These are phyloP conservation scores for Balearica regulorum DNA, from an alignment of 2,797 vertebrate species.

Conservation along the genomic window DNA sequence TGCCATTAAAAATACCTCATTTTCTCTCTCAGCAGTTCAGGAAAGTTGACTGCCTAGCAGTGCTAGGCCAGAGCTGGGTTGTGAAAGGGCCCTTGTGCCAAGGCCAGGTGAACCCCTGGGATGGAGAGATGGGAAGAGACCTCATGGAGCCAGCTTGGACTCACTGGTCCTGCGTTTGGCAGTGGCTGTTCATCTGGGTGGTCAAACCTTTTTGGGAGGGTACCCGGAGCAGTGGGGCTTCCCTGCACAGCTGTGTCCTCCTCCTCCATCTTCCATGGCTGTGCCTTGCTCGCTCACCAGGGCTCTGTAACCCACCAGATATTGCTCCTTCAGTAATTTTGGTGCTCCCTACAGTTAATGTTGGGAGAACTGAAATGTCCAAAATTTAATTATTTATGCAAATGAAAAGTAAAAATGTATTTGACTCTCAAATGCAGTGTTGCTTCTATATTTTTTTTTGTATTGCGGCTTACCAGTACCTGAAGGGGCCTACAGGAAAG, in stretches of 20 bases:
- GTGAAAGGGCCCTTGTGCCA: not conserved
- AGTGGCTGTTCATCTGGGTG: not conserved
- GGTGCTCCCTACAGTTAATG: not conserved
- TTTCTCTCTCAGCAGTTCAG: not conserved
- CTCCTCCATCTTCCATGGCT: not conserved
- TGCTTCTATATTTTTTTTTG: not conserved
- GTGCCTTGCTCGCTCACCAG: accelerated
- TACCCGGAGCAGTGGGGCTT: not conserved
- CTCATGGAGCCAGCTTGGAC: no score
- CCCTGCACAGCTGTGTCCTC: accelerated
- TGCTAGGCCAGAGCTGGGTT: not conserved
- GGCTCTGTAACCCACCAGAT: not conserved
- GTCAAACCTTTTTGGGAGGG: not conserved
- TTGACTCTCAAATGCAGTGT: not conserved
- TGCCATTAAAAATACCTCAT: not conserved
- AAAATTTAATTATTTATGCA: not conserved
- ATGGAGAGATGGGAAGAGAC: not conserved
- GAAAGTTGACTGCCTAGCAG: not conserved
- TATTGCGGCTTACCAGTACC: no score
- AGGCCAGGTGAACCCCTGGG: accelerated
- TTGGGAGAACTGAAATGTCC: not conserved
- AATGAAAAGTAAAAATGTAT: not conserved
- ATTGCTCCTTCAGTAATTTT: not conserved
- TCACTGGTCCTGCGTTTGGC: not conserved
- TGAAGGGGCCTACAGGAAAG: no score